These are phyloP conservation scores for Pachyseris speciosa DNA, from an alignment of 64 coral and sea anemone species.

Conservation along the genomic window DNA sequence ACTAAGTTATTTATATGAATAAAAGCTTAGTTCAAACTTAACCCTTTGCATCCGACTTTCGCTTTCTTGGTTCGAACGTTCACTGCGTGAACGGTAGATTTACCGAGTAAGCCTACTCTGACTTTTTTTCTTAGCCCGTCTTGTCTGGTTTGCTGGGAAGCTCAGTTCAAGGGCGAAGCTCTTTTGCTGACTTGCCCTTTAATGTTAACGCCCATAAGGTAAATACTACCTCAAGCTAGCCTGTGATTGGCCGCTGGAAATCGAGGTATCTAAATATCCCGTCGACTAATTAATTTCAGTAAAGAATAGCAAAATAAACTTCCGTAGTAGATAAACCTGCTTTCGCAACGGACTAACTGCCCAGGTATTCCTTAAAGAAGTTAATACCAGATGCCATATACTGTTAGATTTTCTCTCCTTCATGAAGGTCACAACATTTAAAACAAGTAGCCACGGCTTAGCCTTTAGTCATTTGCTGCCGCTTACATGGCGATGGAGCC, in stretches of 20 bases:
- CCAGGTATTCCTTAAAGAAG: too few species aligned
- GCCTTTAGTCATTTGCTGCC: too few species aligned
- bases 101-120: background rate
- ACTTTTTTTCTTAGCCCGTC: too few species aligned
- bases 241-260: background rate
- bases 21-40: background rate
- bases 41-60: conserved; percentile 8
- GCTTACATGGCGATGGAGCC: too few species aligned
- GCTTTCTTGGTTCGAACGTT: background rate
- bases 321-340: conserved; percentile 2
- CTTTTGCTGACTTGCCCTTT: background rate
- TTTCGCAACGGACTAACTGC: background rate
- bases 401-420: too few species aligned
- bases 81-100: background rate
- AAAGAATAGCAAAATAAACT: background rate
- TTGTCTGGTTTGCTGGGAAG: background rate
- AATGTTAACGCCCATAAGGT: background rate
- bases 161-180: background rate
- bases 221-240: background rate
- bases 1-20: background rate
- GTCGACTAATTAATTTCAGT: background rate
- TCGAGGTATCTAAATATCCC: background rate
- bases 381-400: too few species aligned
- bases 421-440: too few species aligned
- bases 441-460: too few species aligned